Conservation (phyloP, 1,140 invertebrate genomes). For the Drosophila virilis region DNA sequence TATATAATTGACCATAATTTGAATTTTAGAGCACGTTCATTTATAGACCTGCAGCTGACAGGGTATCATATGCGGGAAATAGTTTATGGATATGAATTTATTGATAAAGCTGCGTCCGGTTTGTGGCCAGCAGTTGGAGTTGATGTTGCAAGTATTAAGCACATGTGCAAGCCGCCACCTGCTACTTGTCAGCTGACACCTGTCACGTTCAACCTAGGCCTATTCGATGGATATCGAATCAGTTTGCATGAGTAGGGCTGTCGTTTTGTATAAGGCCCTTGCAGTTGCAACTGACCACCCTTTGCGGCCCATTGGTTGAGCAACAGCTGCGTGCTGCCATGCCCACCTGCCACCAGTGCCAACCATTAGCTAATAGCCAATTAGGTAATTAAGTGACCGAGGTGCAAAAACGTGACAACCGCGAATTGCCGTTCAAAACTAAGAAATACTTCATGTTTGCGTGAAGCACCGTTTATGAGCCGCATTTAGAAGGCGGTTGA, state of each 20-base stretch:
- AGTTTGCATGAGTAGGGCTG: conserved; percentile 15
- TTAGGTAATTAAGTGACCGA: conserved; percentile 71
- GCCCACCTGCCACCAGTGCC: conserved; percentile 7
- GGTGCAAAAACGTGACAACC: conserved; percentile 69
- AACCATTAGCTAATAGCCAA: conserved; percentile 74
- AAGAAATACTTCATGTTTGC: conserved; percentile 31
- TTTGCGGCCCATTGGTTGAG: not conserved
- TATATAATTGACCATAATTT: too few relatives aligned
- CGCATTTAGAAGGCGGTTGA: conserved; percentile 24
- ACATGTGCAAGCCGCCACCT: not conserved
- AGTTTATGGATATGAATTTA: too few relatives aligned
- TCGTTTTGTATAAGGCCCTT: conserved; percentile 21
- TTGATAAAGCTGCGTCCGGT: too few relatives aligned
- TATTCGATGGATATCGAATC: conserved; percentile 15
- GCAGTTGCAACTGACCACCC: conserved; percentile 3
- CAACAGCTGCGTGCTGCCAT: conserved; percentile 27
- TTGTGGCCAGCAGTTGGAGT: not conserved
- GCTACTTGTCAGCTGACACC: not conserved
- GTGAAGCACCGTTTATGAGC: conserved; percentile 49
- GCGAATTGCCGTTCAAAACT: conserved; percentile 55
- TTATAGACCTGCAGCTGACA: too few relatives aligned
- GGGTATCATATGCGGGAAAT: too few relatives aligned
- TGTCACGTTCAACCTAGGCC: not conserved
- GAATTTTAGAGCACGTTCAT: too few relatives aligned
- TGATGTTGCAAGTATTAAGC: not conserved